phyloP scores from a whole-genome alignment of 2,888 invertebrate genomes.

The Halocaridina rubra region DNA sequence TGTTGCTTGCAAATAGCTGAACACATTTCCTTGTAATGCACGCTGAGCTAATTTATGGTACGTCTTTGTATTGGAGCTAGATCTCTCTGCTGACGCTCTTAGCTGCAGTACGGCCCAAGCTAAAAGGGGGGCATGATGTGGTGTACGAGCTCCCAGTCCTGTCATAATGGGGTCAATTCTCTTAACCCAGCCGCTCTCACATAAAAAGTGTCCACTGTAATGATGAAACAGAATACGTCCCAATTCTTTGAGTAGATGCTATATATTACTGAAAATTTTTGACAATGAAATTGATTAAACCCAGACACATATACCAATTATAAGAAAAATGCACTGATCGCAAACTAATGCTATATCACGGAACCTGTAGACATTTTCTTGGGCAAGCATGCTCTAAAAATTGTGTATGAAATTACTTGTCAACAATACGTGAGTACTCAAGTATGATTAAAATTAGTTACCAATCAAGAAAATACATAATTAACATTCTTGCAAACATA shows the following conservation, averaged over 20 bases:
- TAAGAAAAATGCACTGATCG: too few relatives aligned
- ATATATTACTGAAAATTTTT: too few relatives aligned
- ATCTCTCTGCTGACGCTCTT: background rate
- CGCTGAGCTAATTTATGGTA: slow-evolving; percentile 58
- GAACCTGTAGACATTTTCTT: background rate
- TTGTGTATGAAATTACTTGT: too few relatives aligned
- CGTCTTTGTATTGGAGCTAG: slow-evolving; percentile 5
- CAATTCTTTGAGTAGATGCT: too few relatives aligned
- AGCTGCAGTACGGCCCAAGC: slow-evolving; percentile 60
- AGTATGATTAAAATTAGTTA: background rate
- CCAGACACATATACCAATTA: too few relatives aligned
- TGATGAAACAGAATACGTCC: too few relatives aligned
- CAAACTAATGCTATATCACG: background rate
- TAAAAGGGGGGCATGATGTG: slow-evolving; percentile 58
- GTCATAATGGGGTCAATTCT: slow-evolving; percentile 53
- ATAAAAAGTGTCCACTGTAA: slow-evolving; percentile 44
- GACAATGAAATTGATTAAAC: too few relatives aligned
- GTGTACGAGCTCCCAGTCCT: slow-evolving; percentile 54
- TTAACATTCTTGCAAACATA: background rate
- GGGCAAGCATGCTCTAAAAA: too few relatives aligned
- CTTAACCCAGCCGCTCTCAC: slow-evolving; percentile 36
- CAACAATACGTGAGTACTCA: background rate
- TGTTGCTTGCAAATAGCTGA: slow-evolving; percentile 48
- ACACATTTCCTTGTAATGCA: slow-evolving; percentile 53
- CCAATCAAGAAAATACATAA: background rate